Conservation (phyloP, 2,113 vertebrate genomes). For the Heterotis niloticus region DNA sequence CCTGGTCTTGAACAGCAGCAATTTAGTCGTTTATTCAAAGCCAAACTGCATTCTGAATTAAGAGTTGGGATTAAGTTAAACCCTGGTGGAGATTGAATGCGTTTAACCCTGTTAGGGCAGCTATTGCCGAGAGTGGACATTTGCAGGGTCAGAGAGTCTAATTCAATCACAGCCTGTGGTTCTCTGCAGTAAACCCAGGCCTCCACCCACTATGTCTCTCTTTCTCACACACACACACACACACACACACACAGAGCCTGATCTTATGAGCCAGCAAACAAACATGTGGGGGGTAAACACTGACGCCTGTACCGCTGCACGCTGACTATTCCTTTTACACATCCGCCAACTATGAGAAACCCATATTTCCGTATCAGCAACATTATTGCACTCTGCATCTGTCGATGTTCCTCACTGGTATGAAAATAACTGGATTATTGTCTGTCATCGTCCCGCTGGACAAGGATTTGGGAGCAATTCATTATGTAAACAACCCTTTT, state of each 20-base stretch:
- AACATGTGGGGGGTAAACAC: background rate
- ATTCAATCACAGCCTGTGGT: background rate
- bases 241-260: background rate
- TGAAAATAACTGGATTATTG: slow-evolving; percentile 22
- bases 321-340: background rate
- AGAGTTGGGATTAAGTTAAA: slow-evolving; percentile 6
- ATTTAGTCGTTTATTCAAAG: background rate
- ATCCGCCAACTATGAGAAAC: background rate
- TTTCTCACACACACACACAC: slow-evolving; percentile 8
- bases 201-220: slow-evolving; percentile 35
- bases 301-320: background rate
- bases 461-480: slow-evolving; percentile 27
- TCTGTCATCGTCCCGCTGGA: background rate
- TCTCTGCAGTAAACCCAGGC: slow-evolving; percentile 6
- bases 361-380: background rate
- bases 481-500: slow-evolving; percentile 46
- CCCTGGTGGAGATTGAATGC: background rate
- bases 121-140: too few relatives aligned
- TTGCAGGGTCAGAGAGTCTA: background rate
- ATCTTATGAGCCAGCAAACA: too few relatives aligned
- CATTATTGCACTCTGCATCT: background rate
- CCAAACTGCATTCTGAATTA: background rate
- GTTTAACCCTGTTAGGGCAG: background rate
- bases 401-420: background rate
- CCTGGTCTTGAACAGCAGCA: background rate